Percentiles rank a stretch among this genome's conserved stretches.
Conservation (phyloP, 2,888 invertebrate genomes). For the Strigamia transsilvanica region DNA sequence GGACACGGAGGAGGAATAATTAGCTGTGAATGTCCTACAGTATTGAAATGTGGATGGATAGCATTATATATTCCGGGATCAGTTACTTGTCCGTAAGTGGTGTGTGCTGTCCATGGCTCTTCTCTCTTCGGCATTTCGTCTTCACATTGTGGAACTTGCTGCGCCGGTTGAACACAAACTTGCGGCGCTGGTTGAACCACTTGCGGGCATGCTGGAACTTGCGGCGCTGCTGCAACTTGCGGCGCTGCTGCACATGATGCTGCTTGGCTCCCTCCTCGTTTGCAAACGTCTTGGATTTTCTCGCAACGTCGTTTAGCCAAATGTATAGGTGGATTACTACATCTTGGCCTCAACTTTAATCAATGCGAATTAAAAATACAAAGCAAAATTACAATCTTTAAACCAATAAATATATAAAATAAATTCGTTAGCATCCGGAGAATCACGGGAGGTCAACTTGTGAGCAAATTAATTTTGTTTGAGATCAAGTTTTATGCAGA, state of each 20-base stretch:
- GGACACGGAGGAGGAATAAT: neutral
- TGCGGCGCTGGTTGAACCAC: neutral
- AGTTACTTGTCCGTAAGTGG: neutral
- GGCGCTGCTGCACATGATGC: too few relatives aligned
- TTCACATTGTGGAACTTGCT: neutral
- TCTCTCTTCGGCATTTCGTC: neutral
- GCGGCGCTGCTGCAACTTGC: too few relatives aligned
- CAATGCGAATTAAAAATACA: neutral
- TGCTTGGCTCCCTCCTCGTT: neutral
- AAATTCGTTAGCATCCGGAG: too few relatives aligned
- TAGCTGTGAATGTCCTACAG: neutral
- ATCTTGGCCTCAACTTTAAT: conserved; percentile 26
- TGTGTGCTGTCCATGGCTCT: conserved; percentile 27
- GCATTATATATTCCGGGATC: neutral
- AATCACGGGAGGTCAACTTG: too few relatives aligned
- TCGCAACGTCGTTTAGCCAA: conserved; percentile 28
- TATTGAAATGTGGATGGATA: conserved; percentile 1
- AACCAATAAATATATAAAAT: too few relatives aligned
- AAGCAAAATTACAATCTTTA: neutral
- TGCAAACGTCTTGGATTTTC: neutral
- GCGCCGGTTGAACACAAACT: neutral
- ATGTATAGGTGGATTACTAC: neutral
- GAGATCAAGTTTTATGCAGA: too few relatives aligned
- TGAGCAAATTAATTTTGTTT: too few relatives aligned
- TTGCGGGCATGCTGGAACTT: too few relatives aligned